Conservation (phyloP, 2,797 vertebrate genomes). For the Channallabes apus region DNA sequence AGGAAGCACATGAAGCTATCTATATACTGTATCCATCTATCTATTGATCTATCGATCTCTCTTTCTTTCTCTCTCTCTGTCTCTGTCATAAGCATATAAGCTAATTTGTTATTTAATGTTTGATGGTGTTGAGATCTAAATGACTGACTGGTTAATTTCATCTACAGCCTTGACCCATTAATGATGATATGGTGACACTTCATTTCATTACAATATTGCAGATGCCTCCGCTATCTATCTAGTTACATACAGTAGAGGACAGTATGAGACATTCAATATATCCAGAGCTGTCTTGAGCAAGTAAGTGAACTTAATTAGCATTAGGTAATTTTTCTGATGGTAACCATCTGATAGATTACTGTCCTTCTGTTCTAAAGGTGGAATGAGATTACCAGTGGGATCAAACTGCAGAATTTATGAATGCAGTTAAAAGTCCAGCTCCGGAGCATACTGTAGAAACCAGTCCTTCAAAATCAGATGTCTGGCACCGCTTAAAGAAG, state of each 20-base stretch:
- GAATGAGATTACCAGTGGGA: constrained; percentile 9
- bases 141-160: neutral
- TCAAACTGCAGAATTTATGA: constrained; percentile 26
- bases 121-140: neutral
- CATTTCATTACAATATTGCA: neutral
- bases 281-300: neutral
- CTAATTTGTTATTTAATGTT: neutral
- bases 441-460: neutral
- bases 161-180: neutral
- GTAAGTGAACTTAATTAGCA: neutral
- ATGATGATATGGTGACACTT: neutral
- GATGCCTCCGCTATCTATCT: neutral
- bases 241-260: neutral
- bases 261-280: neutral
- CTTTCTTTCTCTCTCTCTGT: too few relatives aligned
- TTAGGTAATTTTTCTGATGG: neutral
- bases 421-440: constrained; percentile 31
- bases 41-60: too few relatives aligned
- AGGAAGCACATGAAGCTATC: too few relatives aligned
- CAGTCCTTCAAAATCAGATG: constrained; percentile 47
- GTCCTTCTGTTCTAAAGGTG: neutral
- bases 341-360: constrained; percentile 29
- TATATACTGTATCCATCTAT: too few relatives aligned
- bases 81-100: too few relatives aligned
- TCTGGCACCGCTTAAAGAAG: constrained; percentile 5